Evolutionary conservation across 1,140 invertebrate species (phyloP).

Genomic region (Glomeris maerens): DNA sequence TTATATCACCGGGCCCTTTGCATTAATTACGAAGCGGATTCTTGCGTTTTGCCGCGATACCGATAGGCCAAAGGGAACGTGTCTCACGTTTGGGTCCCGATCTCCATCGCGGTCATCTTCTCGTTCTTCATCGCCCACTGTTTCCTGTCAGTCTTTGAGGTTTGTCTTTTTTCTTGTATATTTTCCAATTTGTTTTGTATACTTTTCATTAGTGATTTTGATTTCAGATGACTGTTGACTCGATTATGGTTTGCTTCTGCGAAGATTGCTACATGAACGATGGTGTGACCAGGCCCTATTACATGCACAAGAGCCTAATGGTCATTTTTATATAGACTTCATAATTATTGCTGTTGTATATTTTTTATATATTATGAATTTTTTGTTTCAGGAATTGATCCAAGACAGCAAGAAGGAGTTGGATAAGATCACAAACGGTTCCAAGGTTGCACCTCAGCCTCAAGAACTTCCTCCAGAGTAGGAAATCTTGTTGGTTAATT

Average conservation of each 20-base stretch:
- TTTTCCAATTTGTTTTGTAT: not conserved
- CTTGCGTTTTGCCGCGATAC: not conserved
- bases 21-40: no score
- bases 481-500: no score
- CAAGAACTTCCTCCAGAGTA: no score
- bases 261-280: constrained; percentile 66
- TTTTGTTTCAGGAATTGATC: constrained; percentile 40
- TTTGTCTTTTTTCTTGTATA: no score
- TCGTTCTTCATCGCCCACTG: constrained; percentile 85
- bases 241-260: constrained; percentile 85
- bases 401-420: constrained; percentile 47
- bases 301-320: constrained; percentile 58
- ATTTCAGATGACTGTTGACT: constrained; percentile 87
- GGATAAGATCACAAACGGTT: no score
- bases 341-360: constrained; percentile 1
- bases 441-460: no score
- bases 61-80: constrained; percentile 42
- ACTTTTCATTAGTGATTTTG: constrained; percentile 16
- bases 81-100: constrained; percentile 58
- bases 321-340: no score
- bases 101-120: constrained; percentile 72
- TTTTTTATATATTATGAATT: constrained; percentile 9
- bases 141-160: constrained; percentile 85
- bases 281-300: constrained; percentile 53
- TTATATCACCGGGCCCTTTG: not conserved